Percentiles rank a stretch among this genome's conserved stretches.
These are phyloP conservation scores for Nezara viridula DNA, from an alignment of 2,888 invertebrate genomes.

Conservation along the genomic window DNA sequence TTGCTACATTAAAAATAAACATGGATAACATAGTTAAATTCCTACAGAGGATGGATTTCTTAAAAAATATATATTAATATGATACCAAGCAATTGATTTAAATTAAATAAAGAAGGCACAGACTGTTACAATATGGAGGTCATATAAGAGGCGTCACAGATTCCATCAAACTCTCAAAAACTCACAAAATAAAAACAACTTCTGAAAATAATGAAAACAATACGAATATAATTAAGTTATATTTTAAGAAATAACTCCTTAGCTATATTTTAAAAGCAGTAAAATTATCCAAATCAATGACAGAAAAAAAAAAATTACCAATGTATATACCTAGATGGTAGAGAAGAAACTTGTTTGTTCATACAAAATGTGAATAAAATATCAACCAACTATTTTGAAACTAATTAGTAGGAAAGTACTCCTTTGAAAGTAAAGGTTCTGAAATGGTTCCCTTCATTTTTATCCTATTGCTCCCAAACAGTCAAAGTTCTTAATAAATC, in stretches of 20 bases:
- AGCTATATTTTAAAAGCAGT: background rate
- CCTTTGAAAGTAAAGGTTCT: background rate
- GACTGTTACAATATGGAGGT: constrained; percentile 24
- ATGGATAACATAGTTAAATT: background rate
- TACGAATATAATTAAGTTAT: background rate
- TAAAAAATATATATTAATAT: constrained; percentile 8
- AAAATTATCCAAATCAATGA: background rate
- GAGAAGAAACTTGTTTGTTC: background rate
- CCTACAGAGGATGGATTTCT: background rate
- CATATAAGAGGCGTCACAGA: background rate
- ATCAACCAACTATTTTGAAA: background rate
- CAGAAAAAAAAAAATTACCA: background rate
- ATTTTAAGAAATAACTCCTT: background rate
- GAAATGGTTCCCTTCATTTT: too few species aligned
- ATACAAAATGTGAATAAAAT: background rate
- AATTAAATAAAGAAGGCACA: constrained; percentile 25
- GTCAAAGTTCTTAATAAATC: too few species aligned
- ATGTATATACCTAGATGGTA: background rate
- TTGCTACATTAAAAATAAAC: background rate
- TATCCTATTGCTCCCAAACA: too few species aligned
- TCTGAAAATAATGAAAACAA: constrained; percentile 36
- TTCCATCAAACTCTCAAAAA: constrained; percentile 20
- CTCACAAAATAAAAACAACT: constrained; percentile 48
- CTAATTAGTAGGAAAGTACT: background rate
- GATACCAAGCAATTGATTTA: background rate